phyloP scores from a whole-genome alignment of 2,113 vertebrate species.

The Anhinga rufa region DNA sequence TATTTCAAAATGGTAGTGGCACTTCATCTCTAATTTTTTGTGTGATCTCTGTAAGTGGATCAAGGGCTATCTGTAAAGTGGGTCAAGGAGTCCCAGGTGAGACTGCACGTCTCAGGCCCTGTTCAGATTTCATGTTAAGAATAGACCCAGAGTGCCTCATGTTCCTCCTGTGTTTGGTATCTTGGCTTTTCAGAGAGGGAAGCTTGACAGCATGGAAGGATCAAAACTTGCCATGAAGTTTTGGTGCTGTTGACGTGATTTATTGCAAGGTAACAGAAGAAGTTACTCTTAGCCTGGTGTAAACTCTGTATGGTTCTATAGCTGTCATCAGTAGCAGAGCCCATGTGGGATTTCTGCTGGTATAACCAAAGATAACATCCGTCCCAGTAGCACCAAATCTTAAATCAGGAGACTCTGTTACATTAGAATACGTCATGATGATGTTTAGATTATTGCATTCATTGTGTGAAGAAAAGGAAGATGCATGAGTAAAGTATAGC shows the following conservation, averaged over 20 bases:
- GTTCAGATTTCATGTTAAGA: neutral
- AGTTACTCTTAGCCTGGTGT: neutral
- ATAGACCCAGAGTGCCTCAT: accelerated
- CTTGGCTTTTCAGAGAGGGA: neutral
- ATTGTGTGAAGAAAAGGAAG: neutral
- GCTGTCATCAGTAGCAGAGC: neutral
- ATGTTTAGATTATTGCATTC: neutral
- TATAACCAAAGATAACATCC: neutral
- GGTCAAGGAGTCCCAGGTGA: neutral
- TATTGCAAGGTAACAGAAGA: neutral
- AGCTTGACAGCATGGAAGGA: neutral
- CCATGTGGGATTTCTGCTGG: neutral
- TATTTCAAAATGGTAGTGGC: neutral
- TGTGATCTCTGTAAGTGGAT: neutral
- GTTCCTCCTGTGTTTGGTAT: neutral
- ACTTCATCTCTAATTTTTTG: neutral
- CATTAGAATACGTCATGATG: neutral
- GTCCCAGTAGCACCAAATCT: neutral
- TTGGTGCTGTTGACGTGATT: neutral
- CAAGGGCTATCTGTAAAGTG: neutral
- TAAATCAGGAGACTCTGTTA: neutral
- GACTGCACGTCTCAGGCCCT: accelerated
- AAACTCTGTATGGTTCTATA: neutral
- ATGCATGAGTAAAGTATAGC: neutral
- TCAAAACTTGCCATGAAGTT: neutral